Percentiles rank a stretch among this genome's conserved stretches.
These are phyloP conservation scores for Alaudala cheleensis DNA, from an alignment of 2,113 vertebrate genomes.

Conservation along the genomic window DNA sequence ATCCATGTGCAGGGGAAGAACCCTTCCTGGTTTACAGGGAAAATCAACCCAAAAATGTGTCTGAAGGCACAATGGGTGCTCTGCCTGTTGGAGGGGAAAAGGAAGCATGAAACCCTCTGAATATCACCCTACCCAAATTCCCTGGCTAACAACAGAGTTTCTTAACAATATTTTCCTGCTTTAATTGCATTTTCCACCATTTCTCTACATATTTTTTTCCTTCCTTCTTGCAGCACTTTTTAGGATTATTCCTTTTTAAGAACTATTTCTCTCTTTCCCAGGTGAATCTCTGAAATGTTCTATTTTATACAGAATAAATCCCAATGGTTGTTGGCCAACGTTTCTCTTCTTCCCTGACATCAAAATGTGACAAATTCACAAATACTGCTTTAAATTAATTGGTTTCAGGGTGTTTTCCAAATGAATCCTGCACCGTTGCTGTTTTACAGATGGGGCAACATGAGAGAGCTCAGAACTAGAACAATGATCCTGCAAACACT, in stretches of 20 bases:
- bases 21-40: neutral
- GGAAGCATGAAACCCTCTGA: neutral
- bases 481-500: neutral
- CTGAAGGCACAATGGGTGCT: neutral
- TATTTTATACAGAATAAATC: neutral
- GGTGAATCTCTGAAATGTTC: neutral
- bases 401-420: neutral
- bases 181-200: neutral
- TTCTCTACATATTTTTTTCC: neutral
- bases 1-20: neutral
- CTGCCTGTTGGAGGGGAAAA: neutral
- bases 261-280: neutral
- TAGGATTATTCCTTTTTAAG: neutral
- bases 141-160: neutral
- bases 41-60: neutral
- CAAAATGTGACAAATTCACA: neutral
- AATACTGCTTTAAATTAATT: neutral
- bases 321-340: neutral
- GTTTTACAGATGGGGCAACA: neutral
- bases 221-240: neutral
- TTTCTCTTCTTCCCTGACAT: neutral
- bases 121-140: neutral
- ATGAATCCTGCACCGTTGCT: neutral
- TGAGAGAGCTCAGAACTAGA: neutral
- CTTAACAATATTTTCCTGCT: neutral